Evolutionary conservation across 2,797 vertebrate genomes (phyloP).

Genomic region (Tapirus indicus): DNA sequence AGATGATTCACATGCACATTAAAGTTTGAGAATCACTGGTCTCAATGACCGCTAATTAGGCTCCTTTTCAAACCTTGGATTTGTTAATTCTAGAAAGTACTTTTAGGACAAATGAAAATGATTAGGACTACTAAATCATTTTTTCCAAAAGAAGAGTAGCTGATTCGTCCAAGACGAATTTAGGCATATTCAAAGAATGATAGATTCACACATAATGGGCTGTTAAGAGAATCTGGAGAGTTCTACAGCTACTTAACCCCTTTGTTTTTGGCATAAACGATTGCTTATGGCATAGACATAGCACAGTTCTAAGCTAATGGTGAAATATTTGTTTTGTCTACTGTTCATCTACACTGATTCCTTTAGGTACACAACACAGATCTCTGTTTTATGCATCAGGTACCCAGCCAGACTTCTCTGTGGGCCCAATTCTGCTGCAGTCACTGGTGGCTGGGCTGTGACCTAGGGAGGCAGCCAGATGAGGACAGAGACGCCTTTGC

Average conservation of each 20-base stretch:
- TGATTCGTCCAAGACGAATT: not conserved
- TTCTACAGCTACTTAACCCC: not conserved
- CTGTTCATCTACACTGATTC: not conserved
- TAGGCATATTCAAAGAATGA: not conserved
- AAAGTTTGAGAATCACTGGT: not conserved
- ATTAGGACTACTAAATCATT: conserved; percentile 4
- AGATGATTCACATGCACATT: not conserved
- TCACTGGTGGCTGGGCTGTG: not conserved
- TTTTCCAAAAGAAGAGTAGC: not conserved
- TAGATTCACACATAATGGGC: not conserved
- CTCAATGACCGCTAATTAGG: not conserved
- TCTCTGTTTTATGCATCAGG: not conserved
- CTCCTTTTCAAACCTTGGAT: not conserved
- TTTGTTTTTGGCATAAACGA: not conserved
- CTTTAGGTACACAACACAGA: not conserved
- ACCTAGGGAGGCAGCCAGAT: not conserved
- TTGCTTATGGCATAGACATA: not conserved
- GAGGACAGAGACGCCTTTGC: not conserved
- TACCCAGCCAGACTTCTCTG: not conserved
- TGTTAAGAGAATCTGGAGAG: not conserved
- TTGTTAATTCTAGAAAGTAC: not conserved
- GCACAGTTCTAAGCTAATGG: not conserved
- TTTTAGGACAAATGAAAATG: not conserved
- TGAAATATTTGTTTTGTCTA: not conserved
- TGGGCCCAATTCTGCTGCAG: not conserved